Conservation (phyloP, 2,888 invertebrate species). For the Phyllotreta striolata region DNA sequence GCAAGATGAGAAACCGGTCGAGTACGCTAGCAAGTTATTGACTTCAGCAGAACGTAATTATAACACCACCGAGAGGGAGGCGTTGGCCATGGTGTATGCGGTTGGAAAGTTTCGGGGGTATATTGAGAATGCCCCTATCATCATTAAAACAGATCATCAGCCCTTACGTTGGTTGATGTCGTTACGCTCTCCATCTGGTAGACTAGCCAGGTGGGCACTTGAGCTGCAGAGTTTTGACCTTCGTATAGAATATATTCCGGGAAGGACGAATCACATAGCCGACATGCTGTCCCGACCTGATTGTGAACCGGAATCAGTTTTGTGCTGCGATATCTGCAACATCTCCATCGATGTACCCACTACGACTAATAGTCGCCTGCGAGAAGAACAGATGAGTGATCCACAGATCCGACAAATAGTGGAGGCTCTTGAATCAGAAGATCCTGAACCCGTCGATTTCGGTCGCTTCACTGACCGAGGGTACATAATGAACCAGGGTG, state of each 20-base stretch:
- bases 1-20: constrained; percentile 29
- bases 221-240: constrained; percentile 55
- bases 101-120: constrained; percentile 55
- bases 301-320: not conserved
- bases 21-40: constrained; percentile 48
- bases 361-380: not conserved
- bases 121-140: constrained; percentile 54
- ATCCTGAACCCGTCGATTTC: constrained; percentile 19
- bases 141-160: constrained; percentile 60
- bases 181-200: constrained; percentile 51
- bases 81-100: constrained; percentile 50
- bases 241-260: constrained; percentile 28
- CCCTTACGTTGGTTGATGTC: constrained; percentile 60
- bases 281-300: constrained; percentile 35
- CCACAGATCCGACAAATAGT: constrained; percentile 43
- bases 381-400: constrained; percentile 41
- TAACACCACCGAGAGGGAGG: constrained; percentile 45
- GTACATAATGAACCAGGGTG: constrained; percentile 42
- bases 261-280: constrained; percentile 34
- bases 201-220: constrained; percentile 61
- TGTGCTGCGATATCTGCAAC: not conserved
- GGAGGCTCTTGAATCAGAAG: constrained; percentile 31
- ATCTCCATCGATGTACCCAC: constrained; percentile 2
- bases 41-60: constrained; percentile 46
- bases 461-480: constrained; percentile 41